Base-by-base conservation (phyloP, 2,797 vertebrate genomes). In the Clamator glandarius region DNA sequence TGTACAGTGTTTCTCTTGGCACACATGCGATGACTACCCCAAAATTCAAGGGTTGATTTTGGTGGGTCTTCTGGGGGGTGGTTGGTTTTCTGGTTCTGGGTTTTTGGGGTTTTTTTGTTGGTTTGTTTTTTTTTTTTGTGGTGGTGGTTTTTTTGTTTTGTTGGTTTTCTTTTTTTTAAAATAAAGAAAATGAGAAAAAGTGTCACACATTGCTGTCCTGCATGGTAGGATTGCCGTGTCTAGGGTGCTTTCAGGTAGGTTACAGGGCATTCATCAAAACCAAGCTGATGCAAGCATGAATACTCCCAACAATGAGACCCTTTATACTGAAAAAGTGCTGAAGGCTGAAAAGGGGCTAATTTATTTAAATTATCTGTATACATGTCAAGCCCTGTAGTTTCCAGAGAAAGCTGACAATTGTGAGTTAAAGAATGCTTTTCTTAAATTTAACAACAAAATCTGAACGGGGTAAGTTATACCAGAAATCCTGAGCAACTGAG, bases 361-460 rank as follows among this genome's bases (percentile, higher is more conserved):
- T 97, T 98, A 97, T 97, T 97, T 97, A 97, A 97, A 98, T 98
- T 97, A 97, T 93, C 96, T 95, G 84, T 97, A 93, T 95, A 97
- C 82, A 59, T 97, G 97, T 97, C 97, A 97, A 97, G 86, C 92
- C 95, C 94, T 87, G 78, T 80, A 94, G 81, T 97, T 97, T 97
- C 86, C 96, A 91, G 87, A 96, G 91, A 94, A 95, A 95, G 85
- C 91, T 97, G 97, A 96, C 97, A 97, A 96, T 87, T 31, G n/a
- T 80, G 93, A 91, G 90, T 89, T 97, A 94, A 95, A 94, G 92
- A 93, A 97, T 96, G 95, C 93, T 97, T 78, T 96, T 90, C 93
- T 97, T 89, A 96, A 96, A 97, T 93, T 93, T 94, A 95, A 96
- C 92, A 97, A 97, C 85, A 92, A 66, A 89, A 87, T 29, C 11